A percentile compares a stretch with the other conserved stretches of the same genome.
Evolutionary conservation across 2,113 vertebrate genomes (phyloP).

Genomic region (Pleuronectes platessa): DNA sequence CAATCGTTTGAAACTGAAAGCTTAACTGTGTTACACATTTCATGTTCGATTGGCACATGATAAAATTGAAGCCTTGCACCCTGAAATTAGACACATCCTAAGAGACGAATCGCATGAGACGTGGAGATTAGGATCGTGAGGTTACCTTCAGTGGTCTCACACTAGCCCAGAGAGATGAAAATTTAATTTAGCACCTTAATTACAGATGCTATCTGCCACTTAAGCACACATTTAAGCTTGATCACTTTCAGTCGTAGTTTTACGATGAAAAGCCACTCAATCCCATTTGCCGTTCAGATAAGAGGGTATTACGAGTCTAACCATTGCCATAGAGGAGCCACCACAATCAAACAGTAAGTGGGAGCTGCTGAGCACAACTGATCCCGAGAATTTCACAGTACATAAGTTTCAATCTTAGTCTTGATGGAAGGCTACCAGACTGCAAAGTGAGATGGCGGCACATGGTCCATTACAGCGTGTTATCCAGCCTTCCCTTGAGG

Average conservation of each 20-base stretch:
- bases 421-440: constrained; percentile 78
- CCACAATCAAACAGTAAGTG: constrained; percentile 79
- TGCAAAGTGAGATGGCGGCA: constrained; percentile 74
- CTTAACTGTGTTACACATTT: constrained; percentile 52
- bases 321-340: constrained; percentile 70
- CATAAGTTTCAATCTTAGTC: constrained; percentile 83
- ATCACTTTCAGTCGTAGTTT: constrained; percentile 78
- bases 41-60: constrained; percentile 61
- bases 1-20: constrained; percentile 48
- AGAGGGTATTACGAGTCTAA: constrained; percentile 80
- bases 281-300: constrained; percentile 80
- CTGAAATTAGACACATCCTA: constrained; percentile 78
- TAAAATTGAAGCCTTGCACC: constrained; percentile 77
- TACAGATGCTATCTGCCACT: constrained; percentile 81
- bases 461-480: constrained; percentile 64
- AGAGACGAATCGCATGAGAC: constrained; percentile 66
- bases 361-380: constrained; percentile 81
- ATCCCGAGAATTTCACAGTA: constrained; percentile 83
- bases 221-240: constrained; percentile 79
- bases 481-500: constrained; percentile 61
- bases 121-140: constrained; percentile 73
- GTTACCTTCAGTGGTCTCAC: constrained; percentile 77
- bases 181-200: constrained; percentile 84
- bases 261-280: constrained; percentile 80
- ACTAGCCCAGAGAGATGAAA: constrained; percentile 78